Base-by-base conservation (phyloP, 2,113 vertebrate species). In the Zapornia atra region DNA sequence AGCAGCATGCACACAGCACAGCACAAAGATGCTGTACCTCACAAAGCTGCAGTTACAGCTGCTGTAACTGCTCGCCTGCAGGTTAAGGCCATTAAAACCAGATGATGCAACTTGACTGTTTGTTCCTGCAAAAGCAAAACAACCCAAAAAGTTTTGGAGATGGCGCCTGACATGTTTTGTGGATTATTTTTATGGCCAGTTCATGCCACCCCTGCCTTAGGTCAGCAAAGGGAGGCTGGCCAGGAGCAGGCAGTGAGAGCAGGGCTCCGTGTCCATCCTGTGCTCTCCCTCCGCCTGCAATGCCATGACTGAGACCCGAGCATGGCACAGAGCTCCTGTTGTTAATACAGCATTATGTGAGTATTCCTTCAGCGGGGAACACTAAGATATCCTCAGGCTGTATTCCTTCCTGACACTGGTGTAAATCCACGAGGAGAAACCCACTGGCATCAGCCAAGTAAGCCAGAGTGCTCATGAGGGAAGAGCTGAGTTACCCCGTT, bases 361-460 rank as follows among this genome's bases (percentile, higher is more conserved):
- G 28, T 61, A 82, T 78, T 92, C 42, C 71, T 72, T 70, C 79
- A 70, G 22, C 51, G 56, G 59, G 57, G 82, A 84, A 68, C 28
- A 59, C 25, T 36, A 46, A 56, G 64, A 76, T n/a, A 65, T 16
- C 44, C 38, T 69, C 56, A 29, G 34, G 38, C 57, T 96, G 61
- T 34, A 78, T 79, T 86, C 6, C 28, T 31, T 86, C 73, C 80
- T 78, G 34, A 44, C 0, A 0, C 28, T 72, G 51, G 26, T 75
- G 64, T 71, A 93, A 76, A 82, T 65, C 77, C 65, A 68, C 6
- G 26, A 92, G 79, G 92, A 88, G 69, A 88, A 95, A 24, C 7
- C 42, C 54, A 21, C 33, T 60, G 64, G 26, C 66, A 77, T 33
- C 78, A 81, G 68, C 48, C 79, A 83, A 77, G 63, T 5, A 7